Evolutionary conservation across 2,113 vertebrate genomes (phyloP).

Genomic region (Chamaetylas fuelleborni): DNA sequence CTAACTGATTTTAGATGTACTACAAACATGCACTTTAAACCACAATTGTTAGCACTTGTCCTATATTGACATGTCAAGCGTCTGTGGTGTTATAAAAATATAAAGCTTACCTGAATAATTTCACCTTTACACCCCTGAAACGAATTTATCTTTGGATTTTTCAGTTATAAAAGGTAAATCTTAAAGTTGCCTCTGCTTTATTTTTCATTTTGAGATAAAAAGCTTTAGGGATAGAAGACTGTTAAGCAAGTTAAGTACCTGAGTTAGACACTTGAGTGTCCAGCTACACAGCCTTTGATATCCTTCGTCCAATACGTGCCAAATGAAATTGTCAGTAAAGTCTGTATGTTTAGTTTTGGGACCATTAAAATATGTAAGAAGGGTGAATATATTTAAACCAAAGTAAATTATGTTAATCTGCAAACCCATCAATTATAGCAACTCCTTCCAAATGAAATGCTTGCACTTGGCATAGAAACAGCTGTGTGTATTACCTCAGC

Average conservation of each 20-base stretch:
- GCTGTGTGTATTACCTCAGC: not conserved
- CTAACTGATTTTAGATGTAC: not conserved
- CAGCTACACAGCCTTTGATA: not conserved
- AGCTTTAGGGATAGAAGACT: not conserved
- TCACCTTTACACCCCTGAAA: not conserved
- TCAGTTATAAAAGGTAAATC: not conserved
- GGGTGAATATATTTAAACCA: not conserved
- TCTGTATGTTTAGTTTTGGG: not conserved
- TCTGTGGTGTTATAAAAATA: not conserved
- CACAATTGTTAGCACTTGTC: not conserved
- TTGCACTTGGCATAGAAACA: not conserved
- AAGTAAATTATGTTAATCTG: not conserved
- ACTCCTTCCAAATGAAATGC: not conserved
- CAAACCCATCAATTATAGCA: not conserved
- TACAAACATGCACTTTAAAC: conserved; percentile 11
- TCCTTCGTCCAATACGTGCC: not conserved
- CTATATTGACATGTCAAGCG: not conserved
- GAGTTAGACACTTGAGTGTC: not conserved
- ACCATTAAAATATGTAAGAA: not conserved
- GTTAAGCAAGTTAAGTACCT: not conserved
- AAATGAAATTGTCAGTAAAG: not conserved
- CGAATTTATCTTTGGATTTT: not conserved
- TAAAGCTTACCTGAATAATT: not conserved
- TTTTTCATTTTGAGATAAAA: not conserved
- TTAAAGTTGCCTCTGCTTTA: not conserved